Evolutionary conservation across 2,888 invertebrate species (phyloP).

Genomic region (Cylindroiulus punctatus): DNA sequence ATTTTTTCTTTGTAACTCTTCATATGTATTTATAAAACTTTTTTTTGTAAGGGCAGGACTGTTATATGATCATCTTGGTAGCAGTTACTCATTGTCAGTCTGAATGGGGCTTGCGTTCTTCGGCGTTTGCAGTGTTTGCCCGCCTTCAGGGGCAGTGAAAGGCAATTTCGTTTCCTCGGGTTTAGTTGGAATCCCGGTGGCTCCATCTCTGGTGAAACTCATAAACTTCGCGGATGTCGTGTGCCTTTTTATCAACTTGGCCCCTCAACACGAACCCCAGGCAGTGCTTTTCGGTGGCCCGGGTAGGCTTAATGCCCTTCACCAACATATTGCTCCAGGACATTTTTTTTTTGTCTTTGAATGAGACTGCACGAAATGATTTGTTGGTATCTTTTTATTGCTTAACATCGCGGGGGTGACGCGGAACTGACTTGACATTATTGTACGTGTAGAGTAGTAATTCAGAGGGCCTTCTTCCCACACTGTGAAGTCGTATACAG

Average conservation of each 20-base stretch:
- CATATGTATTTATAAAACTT: no score
- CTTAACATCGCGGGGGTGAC: constrained; percentile 23
- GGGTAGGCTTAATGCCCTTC: neutral
- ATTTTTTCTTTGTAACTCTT: no score
- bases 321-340: neutral
- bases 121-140: no score
- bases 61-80: no score
- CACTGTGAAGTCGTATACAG: neutral
- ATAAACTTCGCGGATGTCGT: neutral
- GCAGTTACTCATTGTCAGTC: no score
- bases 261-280: neutral
- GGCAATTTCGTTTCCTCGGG: no score
- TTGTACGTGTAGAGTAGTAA: neutral
- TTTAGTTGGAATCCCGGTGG: no score
- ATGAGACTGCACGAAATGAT: neutral
- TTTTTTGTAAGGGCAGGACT: no score
- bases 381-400: constrained; percentile 5
- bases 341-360: neutral
- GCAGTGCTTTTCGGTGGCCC: neutral
- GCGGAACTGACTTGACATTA: constrained; percentile 21
- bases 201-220: neutral
- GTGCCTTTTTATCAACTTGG: neutral
- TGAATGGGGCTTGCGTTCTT: no score
- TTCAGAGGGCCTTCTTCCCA: neutral
- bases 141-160: no score